Evolutionary conservation across 2,113 vertebrate species (phyloP), one percentile per base, ranked within the genome.

Genomic region (Calypte anna): DNA sequence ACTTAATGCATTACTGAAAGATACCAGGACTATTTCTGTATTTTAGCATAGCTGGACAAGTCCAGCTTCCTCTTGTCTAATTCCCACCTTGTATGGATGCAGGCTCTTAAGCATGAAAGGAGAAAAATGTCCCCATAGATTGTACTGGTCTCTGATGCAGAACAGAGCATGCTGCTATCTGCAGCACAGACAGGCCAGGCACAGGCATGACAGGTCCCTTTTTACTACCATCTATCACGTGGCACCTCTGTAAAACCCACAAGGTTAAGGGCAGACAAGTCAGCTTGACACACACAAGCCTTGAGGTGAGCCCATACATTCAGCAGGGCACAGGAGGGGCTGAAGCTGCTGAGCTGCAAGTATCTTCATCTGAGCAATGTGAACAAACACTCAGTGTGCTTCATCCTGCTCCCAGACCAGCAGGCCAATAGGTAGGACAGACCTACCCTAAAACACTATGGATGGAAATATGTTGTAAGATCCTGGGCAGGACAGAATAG

Each of bases 111-210:
- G 76, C 55, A 88, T 8, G 12, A 81, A 88, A 88, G 51, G 10
- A 88, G 51, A 82, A 91, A 94, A 94, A 73, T 2, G 5, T 55
- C 68, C 82, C 80, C n/a, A 77, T 3, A 90, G 88, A 91, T 82
- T 86, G 79, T 19, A 25, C 38, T 59, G 59, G 68, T 15, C 46
- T 93, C 63, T 94, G 94, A 96, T 3, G 23, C 79, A 94, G 88
- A 96, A 53, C 88, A 87, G 79, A 91, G 67, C 63, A 58, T 18
- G 72, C 87, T 91, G 78, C 94, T 96, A 90, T 90, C 87, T 94
- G 90, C 36, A 91, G 78, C 87, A 87, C 4, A 46, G 66, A n/a
- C 54, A 69, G 54, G 36, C 58, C 61, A 91, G 54, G 53, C 82
- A 82, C 0, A 84, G 43, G 70, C 78, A 50, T 33, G 76, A 86